Evolutionary conservation across 2,113 vertebrate species (phyloP).

Genomic region (Pseudopodoces humilis): DNA sequence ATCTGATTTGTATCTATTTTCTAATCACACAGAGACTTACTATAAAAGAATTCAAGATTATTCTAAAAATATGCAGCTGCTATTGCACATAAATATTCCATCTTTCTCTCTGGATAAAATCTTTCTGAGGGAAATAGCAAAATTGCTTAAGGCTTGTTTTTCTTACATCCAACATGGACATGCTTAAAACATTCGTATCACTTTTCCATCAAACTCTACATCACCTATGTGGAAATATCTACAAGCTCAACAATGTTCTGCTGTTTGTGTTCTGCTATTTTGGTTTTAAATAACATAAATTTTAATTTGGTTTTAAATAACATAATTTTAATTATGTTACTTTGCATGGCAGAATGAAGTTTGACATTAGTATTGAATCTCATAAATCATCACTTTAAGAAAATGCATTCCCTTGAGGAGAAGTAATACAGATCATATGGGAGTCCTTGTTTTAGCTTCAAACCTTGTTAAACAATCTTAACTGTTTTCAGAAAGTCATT

Average conservation of each 20-base stretch:
- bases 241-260: background rate
- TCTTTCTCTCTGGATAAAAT: background rate
- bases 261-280: background rate
- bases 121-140: background rate
- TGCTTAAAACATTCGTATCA: background rate
- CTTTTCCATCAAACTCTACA: background rate
- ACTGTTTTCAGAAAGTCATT: background rate
- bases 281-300: background rate
- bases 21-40: background rate
- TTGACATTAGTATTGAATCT: slow-evolving; percentile 1
- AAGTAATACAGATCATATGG: background rate
- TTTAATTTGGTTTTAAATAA: too few species aligned
- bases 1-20: slow-evolving; percentile 37
- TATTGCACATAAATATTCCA: background rate
- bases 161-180: background rate
- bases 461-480: background rate
- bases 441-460: background rate
- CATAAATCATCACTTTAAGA: background rate
- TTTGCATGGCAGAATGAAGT: background rate
- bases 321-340: background rate
- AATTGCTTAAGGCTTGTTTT: slow-evolving; percentile 7
- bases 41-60: background rate
- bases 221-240: background rate
- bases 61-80: slow-evolving; percentile 6
- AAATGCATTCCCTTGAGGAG: background rate